A percentile compares a stretch with the other conserved stretches of the same genome.
These are phyloP conservation scores for Synergus japonicus DNA, from an alignment of 2,888 invertebrate genomes.

Conservation along the genomic window DNA sequence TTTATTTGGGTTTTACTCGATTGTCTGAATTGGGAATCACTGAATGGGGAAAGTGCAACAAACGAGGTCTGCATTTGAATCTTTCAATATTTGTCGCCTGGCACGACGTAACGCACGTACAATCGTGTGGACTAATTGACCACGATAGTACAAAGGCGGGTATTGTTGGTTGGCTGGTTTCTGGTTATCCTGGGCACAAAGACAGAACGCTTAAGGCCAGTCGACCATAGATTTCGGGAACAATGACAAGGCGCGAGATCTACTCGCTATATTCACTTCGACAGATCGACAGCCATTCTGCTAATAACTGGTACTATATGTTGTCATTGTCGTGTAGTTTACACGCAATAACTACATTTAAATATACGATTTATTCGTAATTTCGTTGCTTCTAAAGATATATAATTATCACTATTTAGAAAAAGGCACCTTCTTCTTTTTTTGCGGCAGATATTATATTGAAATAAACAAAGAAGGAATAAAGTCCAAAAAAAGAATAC, in stretches of 20 bases:
- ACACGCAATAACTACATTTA: no score
- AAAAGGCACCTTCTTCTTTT: no score
- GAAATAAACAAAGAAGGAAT: no score
- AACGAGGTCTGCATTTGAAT: slow-evolving; percentile 16
- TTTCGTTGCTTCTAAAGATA: no score
- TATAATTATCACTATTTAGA: no score
- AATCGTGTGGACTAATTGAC: slow-evolving; percentile 29
- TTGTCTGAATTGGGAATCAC: not conserved
- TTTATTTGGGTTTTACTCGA: not conserved
- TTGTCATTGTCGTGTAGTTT: not conserved
- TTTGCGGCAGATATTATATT: no score
- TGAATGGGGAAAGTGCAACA: slow-evolving; percentile 19
- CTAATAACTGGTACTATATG: slow-evolving; percentile 8
- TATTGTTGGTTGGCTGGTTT: slow-evolving; percentile 34
- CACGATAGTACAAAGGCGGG: slow-evolving; percentile 28
- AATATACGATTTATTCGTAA: not conserved
- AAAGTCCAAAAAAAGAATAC: no score
- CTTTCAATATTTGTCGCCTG: slow-evolving; percentile 27
- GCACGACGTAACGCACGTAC: slow-evolving; percentile 17
- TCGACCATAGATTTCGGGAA: slow-evolving; percentile 33
- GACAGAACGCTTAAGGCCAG: slow-evolving; percentile 25
- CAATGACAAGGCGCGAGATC: slow-evolving; percentile 35
- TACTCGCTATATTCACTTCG: slow-evolving; percentile 10
- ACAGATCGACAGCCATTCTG: slow-evolving; percentile 10
- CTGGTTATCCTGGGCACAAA: slow-evolving; percentile 32